These are phyloP conservation scores for Andrena fulva DNA, from an alignment of 2,888 invertebrate species.

Conservation along the genomic window DNA sequence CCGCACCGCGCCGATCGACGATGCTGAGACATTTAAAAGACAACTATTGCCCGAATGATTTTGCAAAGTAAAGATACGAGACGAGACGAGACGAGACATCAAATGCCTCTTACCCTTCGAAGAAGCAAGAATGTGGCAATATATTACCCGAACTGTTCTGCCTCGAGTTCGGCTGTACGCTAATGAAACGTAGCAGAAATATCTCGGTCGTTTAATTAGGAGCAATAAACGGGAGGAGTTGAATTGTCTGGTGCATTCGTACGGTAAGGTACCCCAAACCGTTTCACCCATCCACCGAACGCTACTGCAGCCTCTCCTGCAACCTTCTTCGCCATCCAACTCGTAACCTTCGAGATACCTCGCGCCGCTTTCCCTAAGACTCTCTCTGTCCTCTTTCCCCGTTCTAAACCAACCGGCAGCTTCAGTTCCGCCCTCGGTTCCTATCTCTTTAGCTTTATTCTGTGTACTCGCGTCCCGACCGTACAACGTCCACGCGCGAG, in stretches of 20 bases:
- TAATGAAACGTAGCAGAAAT: conserved; percentile 83
- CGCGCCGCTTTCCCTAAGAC: conserved; percentile 48
- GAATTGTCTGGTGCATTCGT: conserved; percentile 79
- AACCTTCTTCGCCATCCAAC: conserved; percentile 47
- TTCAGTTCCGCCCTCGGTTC: conserved; percentile 16
- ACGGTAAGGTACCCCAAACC: conserved; percentile 54
- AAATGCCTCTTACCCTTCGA: background rate
- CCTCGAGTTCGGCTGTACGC: conserved; percentile 75
- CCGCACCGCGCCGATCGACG: background rate
- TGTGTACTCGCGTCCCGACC: conserved; percentile 40
- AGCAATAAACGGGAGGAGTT: conserved; percentile 83
- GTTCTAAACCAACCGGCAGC: conserved; percentile 26
- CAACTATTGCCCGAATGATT: background rate
- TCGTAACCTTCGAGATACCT: conserved; percentile 42
- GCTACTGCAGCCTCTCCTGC: conserved; percentile 56
- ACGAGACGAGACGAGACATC: background rate
- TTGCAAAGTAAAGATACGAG: background rate
- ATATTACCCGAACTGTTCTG: conserved; percentile 75
- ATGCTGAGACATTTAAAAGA: background rate
- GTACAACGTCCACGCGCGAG: conserved; percentile 60
- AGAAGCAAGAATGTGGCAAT: conserved; percentile 51
- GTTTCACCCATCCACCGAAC: conserved; percentile 73
- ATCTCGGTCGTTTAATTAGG: conserved; percentile 83
- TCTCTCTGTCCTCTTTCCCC: conserved; percentile 11
- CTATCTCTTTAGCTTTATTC: conserved; percentile 39